phyloP scores from a whole-genome alignment of 1,140 invertebrate species.

The Caenorhabditis briggsae region DNA sequence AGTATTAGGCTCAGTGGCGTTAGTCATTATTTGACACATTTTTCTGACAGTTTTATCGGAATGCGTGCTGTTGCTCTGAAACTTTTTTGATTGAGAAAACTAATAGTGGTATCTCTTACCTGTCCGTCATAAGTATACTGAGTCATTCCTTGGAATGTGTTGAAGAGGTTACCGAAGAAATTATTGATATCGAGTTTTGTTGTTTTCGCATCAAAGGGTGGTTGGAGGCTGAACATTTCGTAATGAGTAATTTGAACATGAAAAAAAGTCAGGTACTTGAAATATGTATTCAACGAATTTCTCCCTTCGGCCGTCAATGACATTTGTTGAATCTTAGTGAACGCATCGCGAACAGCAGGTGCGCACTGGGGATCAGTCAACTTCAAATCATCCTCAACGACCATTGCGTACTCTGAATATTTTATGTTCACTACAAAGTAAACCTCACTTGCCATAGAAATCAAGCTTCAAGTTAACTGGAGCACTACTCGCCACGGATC shows the following conservation, averaged over 20 bases:
- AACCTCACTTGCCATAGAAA: constrained; percentile 80
- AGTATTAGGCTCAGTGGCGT: constrained; percentile 7
- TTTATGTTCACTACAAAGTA: background rate
- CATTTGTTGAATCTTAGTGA: constrained; percentile 62
- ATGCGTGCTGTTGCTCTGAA: constrained; percentile 62
- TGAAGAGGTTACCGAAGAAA: constrained; percentile 64
- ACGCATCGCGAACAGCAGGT: constrained; percentile 53
- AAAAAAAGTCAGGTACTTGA: constrained; percentile 48
- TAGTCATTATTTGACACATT: constrained; percentile 58
- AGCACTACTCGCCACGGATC: constrained; percentile 88
- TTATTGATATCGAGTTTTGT: constrained; percentile 67
- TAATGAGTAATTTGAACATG: background rate
- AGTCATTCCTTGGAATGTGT: constrained; percentile 66
- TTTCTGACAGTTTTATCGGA: constrained; percentile 46
- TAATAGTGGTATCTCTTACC: constrained; percentile 26
- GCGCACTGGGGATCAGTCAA: constrained; percentile 57
- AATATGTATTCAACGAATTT: constrained; percentile 58
- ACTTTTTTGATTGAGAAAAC: background rate
- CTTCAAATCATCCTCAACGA: constrained; percentile 62
- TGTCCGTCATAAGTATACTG: constrained; percentile 68
- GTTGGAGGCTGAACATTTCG: constrained; percentile 56
- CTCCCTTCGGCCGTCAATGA: constrained; percentile 65
- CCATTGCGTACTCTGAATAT: constrained; percentile 66
- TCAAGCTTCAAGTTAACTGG: constrained; percentile 87
- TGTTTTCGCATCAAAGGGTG: constrained; percentile 58